phyloP scores from a whole-genome alignment of 2,113 vertebrate species.

The Rhineura floridana region DNA sequence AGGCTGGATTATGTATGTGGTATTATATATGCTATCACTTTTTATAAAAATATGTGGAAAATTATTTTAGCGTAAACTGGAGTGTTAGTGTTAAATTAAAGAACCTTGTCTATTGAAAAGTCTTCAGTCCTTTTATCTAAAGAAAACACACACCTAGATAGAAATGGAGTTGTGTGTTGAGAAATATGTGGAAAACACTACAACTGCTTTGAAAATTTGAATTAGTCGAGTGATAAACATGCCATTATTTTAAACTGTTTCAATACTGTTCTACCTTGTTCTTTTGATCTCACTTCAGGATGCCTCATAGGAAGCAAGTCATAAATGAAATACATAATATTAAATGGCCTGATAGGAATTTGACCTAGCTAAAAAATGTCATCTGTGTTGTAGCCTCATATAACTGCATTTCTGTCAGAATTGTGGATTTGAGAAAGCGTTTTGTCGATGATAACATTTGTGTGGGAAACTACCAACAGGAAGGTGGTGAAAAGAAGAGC shows the following conservation, averaged over 20 bases:
- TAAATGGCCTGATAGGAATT: conserved; percentile 2
- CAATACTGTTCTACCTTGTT: not conserved
- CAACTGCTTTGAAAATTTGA: conserved; percentile 18
- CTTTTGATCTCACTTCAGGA: no score
- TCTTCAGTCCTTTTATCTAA: conserved; percentile 24
- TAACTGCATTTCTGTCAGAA: not conserved
- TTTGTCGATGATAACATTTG: not conserved
- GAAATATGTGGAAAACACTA: not conserved
- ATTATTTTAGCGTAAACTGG: conserved; percentile 21
- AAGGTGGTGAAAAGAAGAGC: not conserved
- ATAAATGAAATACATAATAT: not conserved
- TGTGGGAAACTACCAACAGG: not conserved
- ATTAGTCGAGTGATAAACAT: not conserved
- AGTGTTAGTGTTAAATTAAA: conserved; percentile 59
- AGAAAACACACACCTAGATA: not conserved
- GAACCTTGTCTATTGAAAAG: conserved; percentile 34
- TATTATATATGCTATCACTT: conserved; percentile 58
- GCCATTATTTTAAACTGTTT: conserved; percentile 42
- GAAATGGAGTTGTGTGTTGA: not conserved
- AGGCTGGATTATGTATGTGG: conserved; percentile 68
- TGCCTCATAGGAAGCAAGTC: no score
- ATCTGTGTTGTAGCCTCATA: not conserved
- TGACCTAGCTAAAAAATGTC: not conserved
- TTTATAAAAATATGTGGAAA: conserved; percentile 48
- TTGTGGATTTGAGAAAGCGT: not conserved